These are phyloP conservation scores for Sphaerophoria taeniata DNA, from an alignment of 2,888 invertebrate genomes.

Conservation along the genomic window DNA sequence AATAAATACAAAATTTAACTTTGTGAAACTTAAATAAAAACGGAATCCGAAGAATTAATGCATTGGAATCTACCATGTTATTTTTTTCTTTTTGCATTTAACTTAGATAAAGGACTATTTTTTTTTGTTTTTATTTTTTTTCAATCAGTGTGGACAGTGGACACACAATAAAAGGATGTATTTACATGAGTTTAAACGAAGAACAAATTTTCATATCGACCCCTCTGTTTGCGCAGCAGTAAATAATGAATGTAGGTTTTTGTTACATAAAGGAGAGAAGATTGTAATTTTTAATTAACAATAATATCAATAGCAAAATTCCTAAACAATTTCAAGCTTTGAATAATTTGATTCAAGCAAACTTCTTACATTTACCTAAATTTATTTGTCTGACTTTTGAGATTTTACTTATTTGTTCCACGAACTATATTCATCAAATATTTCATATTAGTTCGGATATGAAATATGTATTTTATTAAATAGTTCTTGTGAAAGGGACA, in stretches of 20 bases:
- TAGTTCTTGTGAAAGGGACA: too few species aligned
- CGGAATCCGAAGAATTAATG: slow-evolving; percentile 17
- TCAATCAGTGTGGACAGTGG: slow-evolving; percentile 24
- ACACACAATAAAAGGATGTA: slow-evolving; percentile 37
- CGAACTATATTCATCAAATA: too few species aligned
- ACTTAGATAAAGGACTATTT: slow-evolving; percentile 61
- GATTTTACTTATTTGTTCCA: too few species aligned
- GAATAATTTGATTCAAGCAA: too few species aligned
- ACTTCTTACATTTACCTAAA: too few species aligned
- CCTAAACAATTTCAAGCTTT: neutral
- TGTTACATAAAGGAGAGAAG: neutral
- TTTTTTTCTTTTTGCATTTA: too few species aligned
- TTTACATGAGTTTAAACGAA: slow-evolving; percentile 53
- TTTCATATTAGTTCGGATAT: too few species aligned
- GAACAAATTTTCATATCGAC: slow-evolving; percentile 49
- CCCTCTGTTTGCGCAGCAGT: neutral
- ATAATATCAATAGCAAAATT: slow-evolving; percentile 19
- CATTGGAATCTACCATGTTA: slow-evolving; percentile 59
- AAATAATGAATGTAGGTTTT: neutral
- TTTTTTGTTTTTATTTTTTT: slow-evolving; percentile 2
- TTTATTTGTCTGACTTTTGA: too few species aligned
- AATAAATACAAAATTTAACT: slow-evolving; percentile 6
- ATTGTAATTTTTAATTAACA: slow-evolving; percentile 50
- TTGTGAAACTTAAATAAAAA: slow-evolving; percentile 25
- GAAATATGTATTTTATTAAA: too few species aligned